Conservation (phyloP, 2,888 invertebrate genomes). For the Ischnus inquisitorius region DNA sequence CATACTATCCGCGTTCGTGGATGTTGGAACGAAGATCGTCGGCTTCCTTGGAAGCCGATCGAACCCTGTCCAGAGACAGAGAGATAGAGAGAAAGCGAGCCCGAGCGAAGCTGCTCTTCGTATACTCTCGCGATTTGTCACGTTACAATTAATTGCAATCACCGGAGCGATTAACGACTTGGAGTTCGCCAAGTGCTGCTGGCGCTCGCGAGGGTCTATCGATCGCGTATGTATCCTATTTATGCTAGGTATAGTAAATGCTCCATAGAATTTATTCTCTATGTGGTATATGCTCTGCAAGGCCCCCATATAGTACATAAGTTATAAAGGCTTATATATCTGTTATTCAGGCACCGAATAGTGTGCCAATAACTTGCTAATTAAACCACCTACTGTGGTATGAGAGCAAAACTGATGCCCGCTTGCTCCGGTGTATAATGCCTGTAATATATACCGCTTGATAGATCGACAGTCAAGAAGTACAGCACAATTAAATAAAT, state of each 20-base stretch:
- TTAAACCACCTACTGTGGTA: constrained; percentile 44
- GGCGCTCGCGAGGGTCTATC: constrained; percentile 59
- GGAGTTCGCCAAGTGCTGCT: constrained; percentile 73
- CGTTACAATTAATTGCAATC: constrained; percentile 79
- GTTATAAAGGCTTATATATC: constrained; percentile 27
- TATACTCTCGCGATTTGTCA: constrained; percentile 76
- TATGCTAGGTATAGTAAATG: constrained; percentile 38
- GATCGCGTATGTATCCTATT: constrained; percentile 53
- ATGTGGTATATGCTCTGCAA: not conserved
- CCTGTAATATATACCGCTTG: not conserved
- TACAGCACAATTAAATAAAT: constrained; percentile 55
- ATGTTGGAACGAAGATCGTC: constrained; percentile 68
- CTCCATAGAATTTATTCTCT: constrained; percentile 21
- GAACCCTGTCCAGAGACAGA: constrained; percentile 50
- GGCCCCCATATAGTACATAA: constrained; percentile 33
- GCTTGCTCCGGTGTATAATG: not conserved
- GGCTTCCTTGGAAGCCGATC: constrained; percentile 68
- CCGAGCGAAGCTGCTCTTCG: constrained; percentile 59
- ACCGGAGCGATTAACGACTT: constrained; percentile 77
- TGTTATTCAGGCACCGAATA: constrained; percentile 45
- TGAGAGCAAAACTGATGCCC: constrained; percentile 25
- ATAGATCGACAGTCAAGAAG: constrained; percentile 18
- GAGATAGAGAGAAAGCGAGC: constrained; percentile 47
- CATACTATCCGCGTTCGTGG: constrained; percentile 65
- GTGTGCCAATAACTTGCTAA: constrained; percentile 53